A percentile compares a stretch with the other conserved stretches of the same genome.
Evolutionary conservation across 2,888 invertebrate species (phyloP).

Genomic region (Drymonia ruficornis): DNA sequence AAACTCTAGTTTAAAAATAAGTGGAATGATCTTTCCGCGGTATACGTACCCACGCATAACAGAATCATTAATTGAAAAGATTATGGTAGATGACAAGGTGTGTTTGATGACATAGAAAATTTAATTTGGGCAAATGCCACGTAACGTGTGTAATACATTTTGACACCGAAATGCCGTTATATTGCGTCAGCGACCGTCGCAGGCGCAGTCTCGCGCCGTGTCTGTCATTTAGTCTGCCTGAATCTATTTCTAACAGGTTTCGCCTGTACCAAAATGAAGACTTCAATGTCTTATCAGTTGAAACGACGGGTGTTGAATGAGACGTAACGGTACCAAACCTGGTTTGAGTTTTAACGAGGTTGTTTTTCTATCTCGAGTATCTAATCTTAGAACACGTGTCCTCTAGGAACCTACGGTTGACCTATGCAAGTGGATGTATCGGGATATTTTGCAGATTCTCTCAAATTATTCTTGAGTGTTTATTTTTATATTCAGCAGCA

Average conservation of each 20-base stretch:
- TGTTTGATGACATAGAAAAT: conserved; percentile 39
- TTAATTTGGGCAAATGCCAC: conserved; percentile 38
- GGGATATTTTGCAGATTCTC: conserved; percentile 50
- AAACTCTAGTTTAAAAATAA: conserved; percentile 19
- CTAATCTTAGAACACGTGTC: conserved; percentile 30
- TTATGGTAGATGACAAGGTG: conserved; percentile 25
- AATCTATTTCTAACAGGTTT: conserved; percentile 22
- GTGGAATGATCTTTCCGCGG: conserved; percentile 38
- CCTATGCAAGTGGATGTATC: conserved; percentile 41
- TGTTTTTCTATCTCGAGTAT: conserved; percentile 5
- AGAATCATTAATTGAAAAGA: conserved; percentile 29
- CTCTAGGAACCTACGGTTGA: conserved; percentile 30
- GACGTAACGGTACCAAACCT: conserved; percentile 22
- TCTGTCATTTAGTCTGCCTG: conserved; percentile 28
- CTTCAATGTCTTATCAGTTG: conserved; percentile 21
- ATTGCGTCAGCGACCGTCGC: conserved; percentile 34
- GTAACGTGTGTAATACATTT: conserved; percentile 37
- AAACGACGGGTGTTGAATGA: conserved; percentile 22
- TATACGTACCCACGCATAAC: conserved; percentile 26
- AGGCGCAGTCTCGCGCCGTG: conserved; percentile 27
- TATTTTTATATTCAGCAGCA: conserved; percentile 62
- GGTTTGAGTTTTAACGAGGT: conserved; percentile 13
- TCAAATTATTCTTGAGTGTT: conserved; percentile 57
- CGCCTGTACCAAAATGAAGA: conserved; percentile 10
- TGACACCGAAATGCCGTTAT: conserved; percentile 33